Conservation (phyloP, 2,113 vertebrate species). For the Puma concolor region DNA sequence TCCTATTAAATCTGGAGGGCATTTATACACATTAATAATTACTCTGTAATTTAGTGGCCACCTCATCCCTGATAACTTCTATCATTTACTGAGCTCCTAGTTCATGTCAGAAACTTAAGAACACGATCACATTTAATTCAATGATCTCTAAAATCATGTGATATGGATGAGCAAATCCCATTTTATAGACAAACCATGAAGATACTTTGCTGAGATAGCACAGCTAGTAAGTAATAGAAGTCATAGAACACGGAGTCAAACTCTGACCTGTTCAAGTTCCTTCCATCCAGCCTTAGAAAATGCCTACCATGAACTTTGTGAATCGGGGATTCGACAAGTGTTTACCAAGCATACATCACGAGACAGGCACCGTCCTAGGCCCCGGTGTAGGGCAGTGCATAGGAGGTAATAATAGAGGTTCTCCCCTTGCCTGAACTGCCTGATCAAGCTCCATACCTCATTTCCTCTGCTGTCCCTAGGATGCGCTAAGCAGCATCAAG, state of each 20-base stretch:
- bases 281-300: neutral
- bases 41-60: neutral
- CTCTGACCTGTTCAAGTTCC: neutral
- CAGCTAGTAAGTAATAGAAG: neutral
- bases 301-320: neutral
- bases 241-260: neutral
- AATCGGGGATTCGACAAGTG: neutral
- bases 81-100: neutral
- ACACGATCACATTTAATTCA: neutral
- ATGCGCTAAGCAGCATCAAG: neutral
- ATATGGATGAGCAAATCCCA: neutral
- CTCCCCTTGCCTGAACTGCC: fast-evolving
- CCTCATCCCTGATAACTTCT: neutral
- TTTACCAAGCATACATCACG: neutral
- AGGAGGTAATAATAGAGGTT: neutral
- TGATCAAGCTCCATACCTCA: neutral
- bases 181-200: neutral
- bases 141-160: neutral
- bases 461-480: neutral
- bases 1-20: neutral
- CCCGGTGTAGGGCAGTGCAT: fast-evolving
- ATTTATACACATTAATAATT: neutral
- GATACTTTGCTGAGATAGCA: neutral
- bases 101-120: neutral
- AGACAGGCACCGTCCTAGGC: neutral